These are phyloP conservation scores for Onthophagus taurus DNA, from an alignment of 1,140 invertebrate species.

Conservation along the genomic window DNA sequence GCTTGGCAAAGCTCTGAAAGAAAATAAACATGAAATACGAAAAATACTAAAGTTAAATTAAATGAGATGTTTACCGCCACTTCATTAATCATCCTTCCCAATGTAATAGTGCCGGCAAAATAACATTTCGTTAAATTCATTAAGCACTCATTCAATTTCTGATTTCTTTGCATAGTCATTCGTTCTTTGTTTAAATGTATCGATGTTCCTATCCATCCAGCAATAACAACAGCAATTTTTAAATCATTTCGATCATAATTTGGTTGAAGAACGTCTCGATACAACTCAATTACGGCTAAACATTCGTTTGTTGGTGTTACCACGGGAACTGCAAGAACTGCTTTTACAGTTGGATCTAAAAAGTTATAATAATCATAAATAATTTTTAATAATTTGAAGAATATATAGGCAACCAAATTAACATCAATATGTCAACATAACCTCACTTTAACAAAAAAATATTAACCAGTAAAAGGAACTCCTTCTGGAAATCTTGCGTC, in stretches of 20 bases:
- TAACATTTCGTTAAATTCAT: conserved; percentile 41
- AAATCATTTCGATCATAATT: conserved; percentile 29
- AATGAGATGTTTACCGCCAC: conserved; percentile 38
- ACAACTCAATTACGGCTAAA: conserved; percentile 45
- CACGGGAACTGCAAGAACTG: conserved; percentile 44
- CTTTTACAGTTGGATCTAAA: conserved; percentile 36
- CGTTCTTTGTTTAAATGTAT: conserved; percentile 44
- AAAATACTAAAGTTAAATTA: background rate
- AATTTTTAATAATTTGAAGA: too few relatives aligned
- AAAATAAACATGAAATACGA: too few relatives aligned
- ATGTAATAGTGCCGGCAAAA: conserved; percentile 42
- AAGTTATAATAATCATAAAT: background rate
- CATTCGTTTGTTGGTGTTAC: conserved; percentile 44
- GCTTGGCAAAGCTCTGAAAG: conserved; percentile 43
- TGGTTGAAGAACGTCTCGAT: conserved; percentile 33
- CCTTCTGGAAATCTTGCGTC: conserved; percentile 44
- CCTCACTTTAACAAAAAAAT: too few relatives aligned
- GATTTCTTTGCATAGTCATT: conserved; percentile 40
- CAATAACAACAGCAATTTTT: conserved; percentile 37
- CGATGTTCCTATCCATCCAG: conserved; percentile 46
- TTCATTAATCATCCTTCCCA: conserved; percentile 45
- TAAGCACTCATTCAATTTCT: conserved; percentile 42
- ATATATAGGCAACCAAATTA: too few relatives aligned
- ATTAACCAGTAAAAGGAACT: conserved; percentile 30
- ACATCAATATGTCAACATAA: too few relatives aligned